Evolutionary conservation across 2,888 invertebrate species (phyloP).

Genomic region (Salticus scenicus): DNA sequence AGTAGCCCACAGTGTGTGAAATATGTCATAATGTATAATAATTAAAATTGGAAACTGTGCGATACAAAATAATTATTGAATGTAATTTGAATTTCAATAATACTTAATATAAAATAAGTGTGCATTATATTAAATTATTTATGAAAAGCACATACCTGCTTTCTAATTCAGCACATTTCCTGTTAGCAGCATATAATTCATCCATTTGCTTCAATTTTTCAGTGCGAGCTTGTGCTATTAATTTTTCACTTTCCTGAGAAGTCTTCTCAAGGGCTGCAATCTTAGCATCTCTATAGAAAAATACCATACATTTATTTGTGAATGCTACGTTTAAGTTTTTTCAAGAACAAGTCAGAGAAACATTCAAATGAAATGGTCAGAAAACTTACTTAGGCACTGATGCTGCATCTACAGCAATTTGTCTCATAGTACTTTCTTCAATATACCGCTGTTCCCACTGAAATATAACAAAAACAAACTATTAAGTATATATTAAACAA

Average conservation of each 20-base stretch:
- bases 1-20: too few species aligned
- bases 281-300: conserved; percentile 83
- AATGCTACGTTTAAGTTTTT: not conserved
- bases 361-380: not conserved
- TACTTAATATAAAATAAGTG: too few species aligned
- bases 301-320: too few species aligned
- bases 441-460: conserved; percentile 88
- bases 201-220: conserved; percentile 93
- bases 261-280: conserved; percentile 86
- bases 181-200: conserved; percentile 88
- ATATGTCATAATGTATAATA: too few species aligned
- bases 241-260: conserved; percentile 87
- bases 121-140: too few species aligned
- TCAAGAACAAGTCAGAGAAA: not conserved
- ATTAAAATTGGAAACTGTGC: too few species aligned
- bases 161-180: conserved; percentile 89
- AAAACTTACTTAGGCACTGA: conserved; percentile 82
- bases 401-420: conserved; percentile 88
- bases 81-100: too few species aligned
- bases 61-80: too few species aligned
- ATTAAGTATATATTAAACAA: too few species aligned
- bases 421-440: conserved; percentile 86
- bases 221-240: conserved; percentile 89
- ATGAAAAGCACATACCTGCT: conserved; percentile 85
- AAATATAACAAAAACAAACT: conserved; percentile 13